These are phyloP conservation scores for Geococcyx californianus DNA, from an alignment of 2,113 vertebrate genomes.

Conservation along the genomic window DNA sequence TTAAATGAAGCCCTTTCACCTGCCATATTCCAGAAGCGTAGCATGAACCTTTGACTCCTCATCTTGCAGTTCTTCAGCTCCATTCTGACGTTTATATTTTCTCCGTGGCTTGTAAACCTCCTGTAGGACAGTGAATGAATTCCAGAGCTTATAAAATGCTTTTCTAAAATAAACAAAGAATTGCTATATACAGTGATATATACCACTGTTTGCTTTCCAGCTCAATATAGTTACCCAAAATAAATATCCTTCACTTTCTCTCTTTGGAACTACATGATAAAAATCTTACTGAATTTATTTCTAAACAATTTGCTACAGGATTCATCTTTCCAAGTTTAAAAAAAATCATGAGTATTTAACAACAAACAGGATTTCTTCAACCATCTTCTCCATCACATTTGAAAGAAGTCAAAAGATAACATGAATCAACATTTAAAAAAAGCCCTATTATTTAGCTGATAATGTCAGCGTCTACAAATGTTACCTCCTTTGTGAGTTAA, in stretches of 20 bases:
- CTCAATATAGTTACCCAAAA: not conserved
- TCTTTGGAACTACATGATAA: not conserved
- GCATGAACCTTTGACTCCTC: conserved; percentile 95
- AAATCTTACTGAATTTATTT: not conserved
- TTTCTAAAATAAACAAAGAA: not conserved
- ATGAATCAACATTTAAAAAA: not conserved
- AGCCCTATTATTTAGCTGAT: not conserved
- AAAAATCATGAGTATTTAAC: not conserved
- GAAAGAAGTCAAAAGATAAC: not conserved
- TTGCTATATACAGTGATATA: not conserved
- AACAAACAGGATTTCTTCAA: not conserved
- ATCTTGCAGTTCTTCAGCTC: conserved; percentile 85
- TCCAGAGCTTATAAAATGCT: not conserved
- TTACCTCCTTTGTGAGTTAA: not conserved
- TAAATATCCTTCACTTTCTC: not conserved
- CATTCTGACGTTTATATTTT: conserved; percentile 87
- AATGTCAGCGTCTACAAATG: not conserved
- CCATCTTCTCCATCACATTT: not conserved
- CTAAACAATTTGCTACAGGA: not conserved
- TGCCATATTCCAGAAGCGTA: conserved; percentile 93
- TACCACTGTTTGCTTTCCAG: not conserved
- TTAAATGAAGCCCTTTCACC: conserved; percentile 72
- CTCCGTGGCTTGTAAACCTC: conserved; percentile 93
- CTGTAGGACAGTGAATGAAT: conserved; percentile 66
- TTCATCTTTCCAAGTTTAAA: not conserved